Evolutionary conservation across 2,113 vertebrate genomes (phyloP), one percentile per base, ranked within the genome.

Genomic region (Paramormyrops kingsleyae): DNA sequence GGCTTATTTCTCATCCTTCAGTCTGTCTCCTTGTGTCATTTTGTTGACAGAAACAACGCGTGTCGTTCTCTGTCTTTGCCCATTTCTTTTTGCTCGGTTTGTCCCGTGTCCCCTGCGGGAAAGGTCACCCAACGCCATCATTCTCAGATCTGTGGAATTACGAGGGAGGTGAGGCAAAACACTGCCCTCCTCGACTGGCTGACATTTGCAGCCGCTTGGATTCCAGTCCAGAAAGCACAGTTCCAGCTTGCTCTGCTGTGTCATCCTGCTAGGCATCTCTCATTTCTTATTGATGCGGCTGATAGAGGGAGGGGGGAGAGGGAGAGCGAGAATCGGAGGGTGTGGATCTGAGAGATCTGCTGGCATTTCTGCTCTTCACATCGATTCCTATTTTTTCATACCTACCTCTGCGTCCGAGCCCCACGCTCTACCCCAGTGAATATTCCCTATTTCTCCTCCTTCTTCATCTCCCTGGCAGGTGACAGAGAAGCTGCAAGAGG

Each of bases 401-500:
- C 44, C 24, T 39, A 31, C 19, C 21, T 27, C 5, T 49, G 53
- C 24, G 15, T 35, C 46, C 0, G 0, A n/a, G 27, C n/a, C 27
- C 24, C 44, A 8, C 89, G 15, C 27, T 1, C 24, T 88, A 84
- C 31, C 15, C n/a, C 6, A 13, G n/a, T 87, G n/a, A 87, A 35
- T 24, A 24, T 77, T 86, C 31, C 2, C 53, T 39, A 17, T 21
- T 53, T 47, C 49, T 46, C 50, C 35, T 44, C 8, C 62, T 13
- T 46, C 27, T 35, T 62, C 1, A 13, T 53, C 87, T 49, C 27
- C 21, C 44, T 50, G 77, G 12, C 91, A 96, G 98, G 96, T 99
- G 90, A 97, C 97, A 0, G 98, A 99, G 95, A 99, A 98, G 95
- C 97, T 99, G 90, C 95, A 98, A 94, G 98, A 99, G 91, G 95